Evolutionary conservation across 2,113 vertebrate genomes (phyloP), one percentile per base, ranked within the genome.

Genomic region (Nyctereutes procyonoides): DNA sequence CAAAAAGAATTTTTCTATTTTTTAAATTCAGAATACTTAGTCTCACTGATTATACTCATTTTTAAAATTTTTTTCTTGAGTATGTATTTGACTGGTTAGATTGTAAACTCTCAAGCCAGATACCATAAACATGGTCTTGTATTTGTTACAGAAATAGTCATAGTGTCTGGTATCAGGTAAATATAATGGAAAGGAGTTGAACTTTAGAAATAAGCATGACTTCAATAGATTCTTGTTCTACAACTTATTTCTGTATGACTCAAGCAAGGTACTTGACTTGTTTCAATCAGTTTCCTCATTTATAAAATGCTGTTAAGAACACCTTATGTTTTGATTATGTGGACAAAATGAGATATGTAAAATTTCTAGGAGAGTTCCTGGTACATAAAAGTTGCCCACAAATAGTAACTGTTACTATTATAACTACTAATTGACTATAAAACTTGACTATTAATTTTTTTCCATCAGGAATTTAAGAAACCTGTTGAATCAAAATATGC

Each of bases 381-480:
- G 32, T 88, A 6, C 28, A 24, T 65, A 62, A 53, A 77, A 87
- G 28, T 62, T 88, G 28, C 16, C n/a, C 28, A 48, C 30, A 88
- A 90, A 55, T 43, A 35, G 20, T 12, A 82, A 22, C 13, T 69
- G 35, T 30, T 83, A 30, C 38, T 82, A 15, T 58, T 62, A 51
- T 20, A 74, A 69, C 28, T 84, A 56, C 6, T 24, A 79, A 32
- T 65, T 88, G 58, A 43, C 53, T 82, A 51, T 79, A 84, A 96
- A 89, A 67, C 28, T 79, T 81, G 73, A 63, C 53, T 86, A 87
- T 71, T 92, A 88, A 62, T 84, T 77, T 95, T 95, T 95, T 55
- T 88, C 28, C 28, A 30, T 19, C 62, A 30, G 11, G 16, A 92
- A 95, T 79, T 17, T 69, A 89, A 84, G 16, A 87, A 88, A 62